Evolutionary conservation across 2,888 invertebrate species (phyloP), one percentile per base, ranked within the genome.

Genomic region (Caenorhabditis plicata): DNA sequence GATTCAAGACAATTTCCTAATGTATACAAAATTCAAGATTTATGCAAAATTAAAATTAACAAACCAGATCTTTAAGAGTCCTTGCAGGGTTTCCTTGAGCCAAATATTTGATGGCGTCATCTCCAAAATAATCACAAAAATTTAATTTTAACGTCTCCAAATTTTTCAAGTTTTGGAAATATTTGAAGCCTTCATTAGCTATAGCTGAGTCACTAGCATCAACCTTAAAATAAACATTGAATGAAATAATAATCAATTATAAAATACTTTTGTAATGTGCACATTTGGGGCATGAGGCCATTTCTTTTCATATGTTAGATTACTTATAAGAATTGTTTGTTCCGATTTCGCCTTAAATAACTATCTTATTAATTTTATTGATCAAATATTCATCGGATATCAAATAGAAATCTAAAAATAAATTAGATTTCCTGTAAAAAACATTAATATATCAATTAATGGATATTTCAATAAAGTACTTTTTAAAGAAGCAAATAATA

Each of bases 121-220:
- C 74, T 2, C 73, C 74, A 40, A 78, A 78, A 60, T 74, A 79
- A 41, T 79, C 76, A 42, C 77, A 78, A 47, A 75, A 80, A 48
- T 80, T 80, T 23, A 76, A 46, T 42, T 74, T 75, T 40, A 76
- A 39, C 22, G 56, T 52, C 13, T 68, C 62, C 2, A 77, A 27
- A 15, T 60, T 49, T 17, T 70, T 61, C 36, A 76, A 65, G 22
- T 78, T 71, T 7, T 44, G 35, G 19, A 78, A 62, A 60, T 77
- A 78, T 15, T 53, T 58, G 62, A 78, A 79, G 26, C 78, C 78
- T 35, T 64, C 66, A 49, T 78, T 71, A 7, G 75, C 67, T 15
- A 79, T 72, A 23, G 71, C 78, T 26, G 77, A 73, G 50, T 78
- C 78, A 20, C 71, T 64, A 0, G 79, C 78, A 49, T 78, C 79